phyloP scores from a whole-genome alignment of 2,113 vertebrate species.

The Aspidoscelis tigris region DNA sequence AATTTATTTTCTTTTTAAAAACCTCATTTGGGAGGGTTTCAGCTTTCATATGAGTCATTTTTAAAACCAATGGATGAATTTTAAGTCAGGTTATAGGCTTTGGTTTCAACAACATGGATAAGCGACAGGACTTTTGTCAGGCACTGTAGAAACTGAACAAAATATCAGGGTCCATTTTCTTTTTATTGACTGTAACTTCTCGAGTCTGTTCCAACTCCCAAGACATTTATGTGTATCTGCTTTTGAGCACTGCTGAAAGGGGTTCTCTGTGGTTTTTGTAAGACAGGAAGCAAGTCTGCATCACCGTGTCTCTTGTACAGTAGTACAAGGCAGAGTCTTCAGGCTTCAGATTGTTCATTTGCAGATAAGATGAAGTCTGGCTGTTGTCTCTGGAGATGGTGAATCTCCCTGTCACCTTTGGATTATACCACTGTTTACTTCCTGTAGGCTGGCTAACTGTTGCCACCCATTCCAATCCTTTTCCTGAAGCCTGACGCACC shows the following conservation, averaged over 20 bases:
- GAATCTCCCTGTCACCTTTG: neutral
- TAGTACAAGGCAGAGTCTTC: constrained; percentile 30
- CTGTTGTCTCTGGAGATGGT: constrained; percentile 38
- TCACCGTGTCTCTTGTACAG: neutral
- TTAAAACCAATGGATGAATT: too few species aligned
- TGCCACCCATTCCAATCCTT: constrained; percentile 47
- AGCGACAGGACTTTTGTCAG: too few species aligned
- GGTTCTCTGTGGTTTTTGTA: neutral
- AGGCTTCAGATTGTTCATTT: constrained; percentile 24
- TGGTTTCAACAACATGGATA: too few species aligned
- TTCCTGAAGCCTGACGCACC: constrained; percentile 43
- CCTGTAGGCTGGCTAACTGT: fast-evolving
- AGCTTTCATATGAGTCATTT: too few species aligned
- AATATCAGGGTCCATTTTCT: too few species aligned
- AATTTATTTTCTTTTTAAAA: too few species aligned
- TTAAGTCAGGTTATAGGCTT: too few species aligned
- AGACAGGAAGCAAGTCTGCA: neutral
- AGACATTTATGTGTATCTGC: neutral
- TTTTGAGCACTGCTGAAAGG: neutral
- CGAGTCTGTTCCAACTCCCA: neutral
- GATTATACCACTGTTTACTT: neutral
- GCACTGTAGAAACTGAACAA: too few species aligned
- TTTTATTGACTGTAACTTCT: too few species aligned
- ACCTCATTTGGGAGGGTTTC: too few species aligned
- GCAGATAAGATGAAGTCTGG: constrained; percentile 19